Base-by-base conservation (phyloP, 2,888 invertebrate genomes). In the Poecilus cupreus region DNA sequence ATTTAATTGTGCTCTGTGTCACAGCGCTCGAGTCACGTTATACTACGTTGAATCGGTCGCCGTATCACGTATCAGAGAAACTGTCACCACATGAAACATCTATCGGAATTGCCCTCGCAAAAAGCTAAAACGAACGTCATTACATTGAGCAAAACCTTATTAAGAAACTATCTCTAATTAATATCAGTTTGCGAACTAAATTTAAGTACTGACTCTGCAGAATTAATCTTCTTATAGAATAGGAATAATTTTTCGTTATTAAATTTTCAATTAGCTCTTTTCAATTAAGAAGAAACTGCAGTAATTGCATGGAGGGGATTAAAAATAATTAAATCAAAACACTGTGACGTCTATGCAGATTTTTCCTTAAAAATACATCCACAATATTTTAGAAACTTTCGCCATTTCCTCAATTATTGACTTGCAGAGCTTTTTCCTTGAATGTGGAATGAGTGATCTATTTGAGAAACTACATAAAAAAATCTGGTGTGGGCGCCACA, bases 291-390 rank as follows among this genome's bases (percentile, higher is more conserved):
- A 32, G 32, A 32, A 32, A 43, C 13, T 43, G 2, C 10, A 43
- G 43, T 43, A 32, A 32, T 32, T 32, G 32, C 8, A 32, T 32
- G 4, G 6, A 3, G 10, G 22, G 11, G 60, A 24, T 60, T 60
- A 60, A 60, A 60, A 60, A 60, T 60, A 60, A 60, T 60, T 22
- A 60, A 60, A 60, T 60, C 60, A 60, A 60, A 60, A 60, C 60
- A 60, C 4, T 32, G 1, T 60, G 24, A 24, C n/a, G n/a, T 26
- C 4, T 32, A 32, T 32, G 32, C 32, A 54, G 20, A 54, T 54
- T 54, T 54, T 22, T 54, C 54, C 6, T 22, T 54, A 54, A 54
- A 54, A 54, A 3, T 32, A 32, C 32, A 32, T 2, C 8, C 32
- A 3, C 6, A 3, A 32, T 6, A 32, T 8, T 32, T n/a, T n/a